These are phyloP conservation scores for Folsomia manolachei DNA, from an alignment of 2,888 invertebrate genomes.

Conservation along the genomic window DNA sequence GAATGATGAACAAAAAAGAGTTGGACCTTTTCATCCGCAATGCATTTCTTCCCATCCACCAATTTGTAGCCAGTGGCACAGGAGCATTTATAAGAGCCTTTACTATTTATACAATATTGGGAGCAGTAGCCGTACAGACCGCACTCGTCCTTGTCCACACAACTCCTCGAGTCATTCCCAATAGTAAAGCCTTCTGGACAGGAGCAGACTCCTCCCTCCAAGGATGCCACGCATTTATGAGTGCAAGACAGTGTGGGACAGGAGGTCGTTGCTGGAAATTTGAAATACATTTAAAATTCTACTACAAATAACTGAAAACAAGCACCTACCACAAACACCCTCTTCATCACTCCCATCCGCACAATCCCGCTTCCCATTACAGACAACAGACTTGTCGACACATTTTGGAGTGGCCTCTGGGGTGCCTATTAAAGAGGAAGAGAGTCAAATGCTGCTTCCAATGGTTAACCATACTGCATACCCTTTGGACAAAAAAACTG, in stretches of 20 bases:
- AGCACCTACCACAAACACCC: constrained; percentile 75
- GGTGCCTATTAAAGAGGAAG: constrained; percentile 28
- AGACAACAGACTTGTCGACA: constrained; percentile 80
- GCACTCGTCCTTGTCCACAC: constrained; percentile 89
- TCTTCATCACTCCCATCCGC: constrained; percentile 88
- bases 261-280: constrained; percentile 64
- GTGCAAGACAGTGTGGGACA: constrained; percentile 85
- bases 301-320: constrained; percentile 4
- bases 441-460: not conserved
- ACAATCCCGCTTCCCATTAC: constrained; percentile 87
- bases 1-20: constrained; percentile 65
- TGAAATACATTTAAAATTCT: constrained; percentile 1
- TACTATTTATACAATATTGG: constrained; percentile 85
- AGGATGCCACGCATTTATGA: constrained; percentile 85
- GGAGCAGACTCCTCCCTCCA: constrained; percentile 83
- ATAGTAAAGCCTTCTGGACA: constrained; percentile 82
- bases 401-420: constrained; percentile 75
- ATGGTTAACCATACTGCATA: constrained; percentile 9
- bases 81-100: constrained; percentile 75
- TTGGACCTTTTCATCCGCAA: constrained; percentile 61
- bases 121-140: constrained; percentile 91
- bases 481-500: constrained; percentile 49
- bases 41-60: constrained; percentile 61
- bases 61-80: constrained; percentile 76
- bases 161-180: constrained; percentile 78